Base-by-base conservation (phyloP, 2,888 invertebrate species). In the Aricia artaxerxes region DNA sequence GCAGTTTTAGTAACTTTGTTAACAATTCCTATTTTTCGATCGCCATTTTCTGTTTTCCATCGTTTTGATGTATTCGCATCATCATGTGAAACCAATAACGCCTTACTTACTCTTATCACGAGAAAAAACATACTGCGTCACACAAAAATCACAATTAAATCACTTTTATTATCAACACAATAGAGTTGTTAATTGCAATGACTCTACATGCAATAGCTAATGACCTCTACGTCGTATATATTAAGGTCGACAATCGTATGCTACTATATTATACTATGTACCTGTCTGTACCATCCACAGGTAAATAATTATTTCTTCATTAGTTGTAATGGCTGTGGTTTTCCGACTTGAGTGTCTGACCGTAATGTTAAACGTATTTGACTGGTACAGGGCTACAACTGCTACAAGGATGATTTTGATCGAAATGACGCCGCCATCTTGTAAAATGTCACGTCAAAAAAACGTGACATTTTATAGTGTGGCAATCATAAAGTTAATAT, bases 231-330 rank as follows among this genome's bases (percentile, higher is more conserved):
- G 4, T 4, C 4, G 5, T 35, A 5, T 6, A 13, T 16, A 16
- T 38, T 69, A 69, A 35, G 24, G 75, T 75, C 13, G 24, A 75
- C 9, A 75, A 35, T 69, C 1, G 69, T 2, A 2, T 38, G 35
- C 13, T 49, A 9, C 11, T 49, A 49, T 49, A 24, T 75, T 49
- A 31, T 75, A 24, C 31, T 24, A 75, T 75, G 75, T 75, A 75
- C 75, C 75, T 75, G 75, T 24, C 49, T 49, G 75, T 75, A 75
- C 75, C 75, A 75, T 75, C 75, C 75, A 49, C 44, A 75, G 44
- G 75, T 75, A 49, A 75, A 75, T 75, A 75, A 75, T 75, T 49
- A 75, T 75, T 75, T 31, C 44, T 49, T 75, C 44, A 75, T 75
- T 75, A 75, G 49, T 75, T 24, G 49, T 75, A 75, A 75, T 75